Base-by-base conservation (phyloP, 2,888 invertebrate species). In the Amiota mariae region DNA sequence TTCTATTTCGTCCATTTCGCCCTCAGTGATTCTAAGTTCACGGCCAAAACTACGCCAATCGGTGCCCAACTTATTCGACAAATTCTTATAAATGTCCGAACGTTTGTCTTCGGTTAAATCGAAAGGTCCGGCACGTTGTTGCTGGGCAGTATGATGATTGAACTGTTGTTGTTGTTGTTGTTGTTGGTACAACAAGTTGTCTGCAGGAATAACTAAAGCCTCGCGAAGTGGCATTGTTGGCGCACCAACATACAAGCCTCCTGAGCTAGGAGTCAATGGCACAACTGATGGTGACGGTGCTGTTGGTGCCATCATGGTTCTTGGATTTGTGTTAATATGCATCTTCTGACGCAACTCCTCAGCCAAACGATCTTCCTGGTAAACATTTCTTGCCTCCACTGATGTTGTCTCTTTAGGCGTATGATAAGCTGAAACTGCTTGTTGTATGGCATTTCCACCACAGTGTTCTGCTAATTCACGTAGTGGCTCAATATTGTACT, bases 21-120 rank as follows among this genome's bases (percentile, higher is more conserved):
- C 89, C 57, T 89, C 87, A 6, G 78, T 76, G 8, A 89, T 78
- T n/a, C 77, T 73, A 9, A 90, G 67, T 36, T 85, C 82, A 0
- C 90, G 82, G 0, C 89, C 90, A 8, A 90, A 78, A 8, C 78
- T 75, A 8, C 89, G 85, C 90, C 90, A 90, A 56, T 81, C 82
- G 3, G 82, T 84, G 0, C 90, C 90, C 73, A 90, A 81, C 18
- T 89, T 85, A 10, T 77, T 75, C 0, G 87, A 83, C n/a, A 90
- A 79, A 48, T 86, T 74, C 18, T 85, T 87, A 59, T 82, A 88
- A 9, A 90, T 82, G 1, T 85, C 82, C 0, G 81, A 73, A 1
- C 88, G 85, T 59, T 89, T 88, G 4, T 78, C 73, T 6, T 84
- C 81, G 0, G 83, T 84, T 4, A 86, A 79, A 36, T 6, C 36